These are phyloP conservation scores for Drosophila longiperda DNA, from an alignment of 2,888 invertebrate genomes.

Conservation along the genomic window DNA sequence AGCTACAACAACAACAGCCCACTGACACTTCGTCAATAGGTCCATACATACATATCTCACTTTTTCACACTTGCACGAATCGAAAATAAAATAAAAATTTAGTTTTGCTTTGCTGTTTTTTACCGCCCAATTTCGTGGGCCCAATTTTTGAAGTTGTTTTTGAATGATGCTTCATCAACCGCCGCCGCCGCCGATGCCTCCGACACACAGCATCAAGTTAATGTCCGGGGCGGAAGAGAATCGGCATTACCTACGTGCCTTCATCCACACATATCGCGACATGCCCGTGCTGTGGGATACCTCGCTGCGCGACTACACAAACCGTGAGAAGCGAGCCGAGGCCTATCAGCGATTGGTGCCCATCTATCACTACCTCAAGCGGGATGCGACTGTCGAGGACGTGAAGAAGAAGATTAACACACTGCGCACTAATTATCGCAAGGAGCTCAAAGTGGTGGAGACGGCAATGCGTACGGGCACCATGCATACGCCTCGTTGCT, in stretches of 20 bases:
- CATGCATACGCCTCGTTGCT: conserved; percentile 81
- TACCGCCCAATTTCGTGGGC: conserved; percentile 26
- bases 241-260: conserved; percentile 80
- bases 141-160: conserved; percentile 42
- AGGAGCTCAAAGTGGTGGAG: conserved; percentile 82
- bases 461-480: conserved; percentile 76
- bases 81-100: conserved; percentile 6
- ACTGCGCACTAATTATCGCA: conserved; percentile 82
- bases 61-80: conserved; percentile 45
- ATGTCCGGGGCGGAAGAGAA: conserved; percentile 82
- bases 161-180: conserved; percentile 72
- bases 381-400: conserved; percentile 83
- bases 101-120: conserved; percentile 16
- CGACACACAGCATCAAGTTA: conserved; percentile 63
- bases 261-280: conserved; percentile 81
- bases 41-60: conserved; percentile 57
- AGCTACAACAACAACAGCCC: conserved; percentile 51
- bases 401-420: conserved; percentile 84
- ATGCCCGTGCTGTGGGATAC: conserved; percentile 83
- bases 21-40: conserved; percentile 82
- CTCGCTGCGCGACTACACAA: conserved; percentile 82
- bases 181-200: conserved; percentile 41
- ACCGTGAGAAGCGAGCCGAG: conserved; percentile 82
- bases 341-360: conserved; percentile 81
- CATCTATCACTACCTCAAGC: conserved; percentile 80